Evolutionary conservation across 2,888 invertebrate species (phyloP).

Genomic region (Acanthopleura granulata): DNA sequence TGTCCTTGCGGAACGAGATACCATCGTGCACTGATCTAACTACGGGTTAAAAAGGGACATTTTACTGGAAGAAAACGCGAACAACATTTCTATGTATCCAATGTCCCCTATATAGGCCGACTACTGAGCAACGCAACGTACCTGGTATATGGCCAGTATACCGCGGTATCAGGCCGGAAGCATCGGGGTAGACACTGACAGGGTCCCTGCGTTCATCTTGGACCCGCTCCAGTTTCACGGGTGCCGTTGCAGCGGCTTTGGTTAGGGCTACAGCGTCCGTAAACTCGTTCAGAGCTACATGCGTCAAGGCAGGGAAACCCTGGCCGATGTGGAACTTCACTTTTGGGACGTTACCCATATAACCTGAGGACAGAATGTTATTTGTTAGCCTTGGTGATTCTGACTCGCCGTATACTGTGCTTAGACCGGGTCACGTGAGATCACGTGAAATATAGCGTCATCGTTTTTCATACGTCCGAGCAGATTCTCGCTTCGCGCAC

Average conservation of each 20-base stretch:
- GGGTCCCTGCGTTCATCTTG: slow-evolving; percentile 34
- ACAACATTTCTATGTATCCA: too few relatives aligned
- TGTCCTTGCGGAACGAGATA: too few relatives aligned
- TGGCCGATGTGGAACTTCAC: slow-evolving; percentile 51
- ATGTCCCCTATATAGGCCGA: too few relatives aligned
- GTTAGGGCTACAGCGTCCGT: slow-evolving; percentile 43
- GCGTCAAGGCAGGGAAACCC: slow-evolving; percentile 61
- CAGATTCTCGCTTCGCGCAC: too few relatives aligned
- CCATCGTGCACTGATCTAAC: too few relatives aligned
- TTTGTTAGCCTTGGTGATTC: too few relatives aligned
- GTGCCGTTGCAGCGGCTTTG: slow-evolving; percentile 32
- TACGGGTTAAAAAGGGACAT: too few relatives aligned
- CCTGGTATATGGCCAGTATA: slow-evolving; percentile 65
- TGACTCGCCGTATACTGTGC: too few relatives aligned
- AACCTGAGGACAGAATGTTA: slow-evolving; percentile 40
- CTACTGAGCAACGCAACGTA: slow-evolving; percentile 27
- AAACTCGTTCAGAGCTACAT: slow-evolving; percentile 59
- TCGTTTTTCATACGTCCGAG: too few relatives aligned
- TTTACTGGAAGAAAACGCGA: too few relatives aligned
- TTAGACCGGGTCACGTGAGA: too few relatives aligned
- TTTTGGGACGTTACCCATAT: slow-evolving; percentile 61
- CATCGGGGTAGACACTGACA: slow-evolving; percentile 53
- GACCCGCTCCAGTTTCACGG: slow-evolving; percentile 34
- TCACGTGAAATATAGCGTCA: too few relatives aligned
- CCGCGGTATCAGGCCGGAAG: slow-evolving; percentile 58